Evolutionary conservation across 2,113 vertebrate genomes (phyloP).

Genomic region (Macquaria ambigua): DNA sequence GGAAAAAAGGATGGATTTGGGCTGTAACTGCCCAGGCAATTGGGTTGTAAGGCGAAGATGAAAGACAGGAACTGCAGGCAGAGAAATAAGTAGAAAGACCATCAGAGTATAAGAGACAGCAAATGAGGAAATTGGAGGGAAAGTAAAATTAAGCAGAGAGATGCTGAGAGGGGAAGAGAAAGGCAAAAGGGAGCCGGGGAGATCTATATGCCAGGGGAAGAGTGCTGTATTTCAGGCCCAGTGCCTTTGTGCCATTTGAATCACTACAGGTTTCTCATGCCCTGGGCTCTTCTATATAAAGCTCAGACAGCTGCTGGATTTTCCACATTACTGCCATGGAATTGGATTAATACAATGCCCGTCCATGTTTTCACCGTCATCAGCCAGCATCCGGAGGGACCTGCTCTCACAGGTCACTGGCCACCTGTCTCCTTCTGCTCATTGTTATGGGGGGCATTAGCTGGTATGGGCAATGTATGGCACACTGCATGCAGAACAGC

Average conservation of each 20-base stretch:
- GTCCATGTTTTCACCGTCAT: constrained; percentile 64
- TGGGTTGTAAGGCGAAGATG: constrained; percentile 68
- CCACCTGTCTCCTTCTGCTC: constrained; percentile 69
- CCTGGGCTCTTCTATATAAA: constrained; percentile 73
- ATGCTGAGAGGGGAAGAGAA: constrained; percentile 47
- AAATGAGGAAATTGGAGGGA: constrained; percentile 70
- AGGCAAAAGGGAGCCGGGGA: constrained; percentile 48
- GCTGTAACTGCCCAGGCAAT: constrained; percentile 54
- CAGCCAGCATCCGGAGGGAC: constrained; percentile 59
- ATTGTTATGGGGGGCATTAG: constrained; percentile 48
- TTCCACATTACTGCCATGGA: constrained; percentile 73
- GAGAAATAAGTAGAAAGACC: constrained; percentile 61
- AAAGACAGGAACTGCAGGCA: constrained; percentile 60
- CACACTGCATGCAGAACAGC: constrained; percentile 23
- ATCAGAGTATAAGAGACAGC: constrained; percentile 47
- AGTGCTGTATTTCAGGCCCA: constrained; percentile 67
- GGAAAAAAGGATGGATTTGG: constrained; percentile 52
- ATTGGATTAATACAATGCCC: constrained; percentile 73
- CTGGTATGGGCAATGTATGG: constrained; percentile 13
- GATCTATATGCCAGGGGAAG: constrained; percentile 58
- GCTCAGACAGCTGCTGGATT: constrained; percentile 79
- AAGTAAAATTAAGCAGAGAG: constrained; percentile 66
- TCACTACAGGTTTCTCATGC: constrained; percentile 73
- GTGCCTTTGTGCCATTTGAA: constrained; percentile 73
- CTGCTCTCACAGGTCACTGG: constrained; percentile 60